Percentiles rank a stretch among this genome's conserved stretches.
Evolutionary conservation across 1,140 invertebrate genomes (phyloP).

Genomic region (Pentalonia nigronervosa): DNA sequence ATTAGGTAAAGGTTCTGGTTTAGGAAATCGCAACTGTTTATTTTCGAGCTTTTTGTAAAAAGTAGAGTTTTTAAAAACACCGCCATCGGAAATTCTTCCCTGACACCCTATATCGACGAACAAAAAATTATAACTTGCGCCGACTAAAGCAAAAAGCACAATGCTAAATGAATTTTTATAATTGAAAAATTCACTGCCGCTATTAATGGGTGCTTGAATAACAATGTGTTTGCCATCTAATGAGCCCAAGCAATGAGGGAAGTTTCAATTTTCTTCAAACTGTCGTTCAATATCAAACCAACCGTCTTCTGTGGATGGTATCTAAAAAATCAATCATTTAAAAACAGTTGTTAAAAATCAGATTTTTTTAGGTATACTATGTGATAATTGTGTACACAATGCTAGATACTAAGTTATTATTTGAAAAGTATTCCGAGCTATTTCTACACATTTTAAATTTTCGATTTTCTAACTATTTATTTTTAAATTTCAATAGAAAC

Average conservation of each 20-base stretch:
- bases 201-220: background rate
- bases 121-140: background rate
- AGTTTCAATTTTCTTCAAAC: background rate
- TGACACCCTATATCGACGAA: background rate
- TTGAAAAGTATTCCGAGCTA: too few species aligned
- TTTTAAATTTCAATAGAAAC: too few species aligned
- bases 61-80: background rate
- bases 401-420: too few species aligned
- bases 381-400: too few species aligned
- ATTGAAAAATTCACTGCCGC: background rate
- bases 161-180: background rate
- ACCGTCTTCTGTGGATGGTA: background rate
- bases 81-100: background rate
- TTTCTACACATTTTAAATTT: too few species aligned
- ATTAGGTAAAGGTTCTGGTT: background rate
- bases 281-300: background rate
- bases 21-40: background rate
- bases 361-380: too few species aligned
- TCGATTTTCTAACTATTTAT: too few species aligned
- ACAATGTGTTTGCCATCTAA: background rate
- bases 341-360: too few species aligned
- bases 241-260: background rate
- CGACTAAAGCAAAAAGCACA: background rate
- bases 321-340: background rate
- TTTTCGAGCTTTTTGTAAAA: background rate